phyloP scores from a whole-genome alignment of 2,888 invertebrate genomes.

The Clitarchus hookeri region DNA sequence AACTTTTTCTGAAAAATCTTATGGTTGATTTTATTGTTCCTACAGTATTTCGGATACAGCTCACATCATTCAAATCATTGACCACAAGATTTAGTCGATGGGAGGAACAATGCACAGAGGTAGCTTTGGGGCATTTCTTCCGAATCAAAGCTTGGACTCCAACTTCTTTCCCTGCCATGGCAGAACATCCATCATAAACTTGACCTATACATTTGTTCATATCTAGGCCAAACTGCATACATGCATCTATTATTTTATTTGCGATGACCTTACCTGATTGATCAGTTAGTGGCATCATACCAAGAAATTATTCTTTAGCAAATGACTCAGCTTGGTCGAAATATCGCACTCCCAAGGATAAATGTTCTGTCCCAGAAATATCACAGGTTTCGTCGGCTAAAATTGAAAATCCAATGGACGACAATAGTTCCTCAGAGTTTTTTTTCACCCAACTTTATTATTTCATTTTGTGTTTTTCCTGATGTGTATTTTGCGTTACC shows the following conservation, averaged over 20 bases:
- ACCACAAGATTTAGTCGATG: conserved; percentile 45
- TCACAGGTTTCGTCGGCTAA: conserved; percentile 48
- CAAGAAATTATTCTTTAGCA: conserved; percentile 38
- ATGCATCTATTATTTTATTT: too few species aligned
- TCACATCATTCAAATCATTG: conserved; percentile 34
- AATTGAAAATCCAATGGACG: conserved; percentile 41
- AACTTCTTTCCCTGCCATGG: too few species aligned
- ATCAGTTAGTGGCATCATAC: conserved; percentile 34
- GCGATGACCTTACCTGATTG: conserved; percentile 37
- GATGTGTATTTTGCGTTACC: too few species aligned
- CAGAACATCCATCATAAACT: too few species aligned
- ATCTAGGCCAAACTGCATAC: too few species aligned
- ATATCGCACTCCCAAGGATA: conserved; percentile 46
- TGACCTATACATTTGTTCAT: too few species aligned
- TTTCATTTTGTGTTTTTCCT: conserved; percentile 43
- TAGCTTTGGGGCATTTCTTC: too few species aligned
- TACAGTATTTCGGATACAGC: conserved; percentile 44
- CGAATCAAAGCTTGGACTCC: too few species aligned
- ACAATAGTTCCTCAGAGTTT: conserved; percentile 41
- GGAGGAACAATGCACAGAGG: too few species aligned
- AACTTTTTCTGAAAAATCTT: conserved; percentile 41
- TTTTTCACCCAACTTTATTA: conserved; percentile 44
- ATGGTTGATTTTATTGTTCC: conserved; percentile 44
- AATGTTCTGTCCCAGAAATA: conserved; percentile 47
- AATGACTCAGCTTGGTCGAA: too few species aligned